Conservation (phyloP, 2,888 invertebrate species). For the Hemithea aestivaria region DNA sequence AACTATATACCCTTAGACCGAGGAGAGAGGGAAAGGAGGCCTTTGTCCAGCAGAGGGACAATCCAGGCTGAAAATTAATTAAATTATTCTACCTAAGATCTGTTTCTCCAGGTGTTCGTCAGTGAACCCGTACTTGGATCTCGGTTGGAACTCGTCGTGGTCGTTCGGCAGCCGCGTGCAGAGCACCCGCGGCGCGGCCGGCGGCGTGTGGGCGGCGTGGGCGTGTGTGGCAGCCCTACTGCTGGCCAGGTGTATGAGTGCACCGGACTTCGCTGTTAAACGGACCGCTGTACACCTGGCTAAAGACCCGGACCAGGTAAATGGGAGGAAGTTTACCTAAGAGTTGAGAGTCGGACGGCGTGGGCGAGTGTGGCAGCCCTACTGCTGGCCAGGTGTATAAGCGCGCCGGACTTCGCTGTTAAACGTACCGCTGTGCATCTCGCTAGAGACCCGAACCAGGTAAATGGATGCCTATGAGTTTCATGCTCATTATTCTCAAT, state of each 20-base stretch:
- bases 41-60: too few species aligned
- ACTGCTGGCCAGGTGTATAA: conserved; percentile 59
- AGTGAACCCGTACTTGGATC: conserved; percentile 48
- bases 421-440: conserved; percentile 51
- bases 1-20: too few species aligned
- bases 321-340: too few species aligned
- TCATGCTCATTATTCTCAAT: too few species aligned
- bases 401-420: conserved; percentile 62
- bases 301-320: conserved; percentile 56
- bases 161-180: conserved; percentile 47
- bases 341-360: too few species aligned
- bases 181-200: conserved; percentile 55
- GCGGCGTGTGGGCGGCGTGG: conserved; percentile 62
- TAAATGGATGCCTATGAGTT: too few species aligned
- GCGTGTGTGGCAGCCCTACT: conserved; percentile 58
- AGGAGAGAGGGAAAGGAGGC: too few species aligned
- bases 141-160: conserved; percentile 47
- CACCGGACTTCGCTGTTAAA: conserved; percentile 58
- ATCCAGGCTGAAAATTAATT: too few species aligned
- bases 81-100: too few species aligned
- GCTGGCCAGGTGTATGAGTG: conserved; percentile 60
- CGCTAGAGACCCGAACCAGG: conserved; percentile 56
- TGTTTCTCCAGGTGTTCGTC: conserved; percentile 62
- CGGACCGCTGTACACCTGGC: conserved; percentile 51
- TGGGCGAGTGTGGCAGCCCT: conserved; percentile 63